Base-by-base conservation (phyloP, 35 echinoderm and acorn worm genomes). In the Nesometra sesokonis region DNA sequence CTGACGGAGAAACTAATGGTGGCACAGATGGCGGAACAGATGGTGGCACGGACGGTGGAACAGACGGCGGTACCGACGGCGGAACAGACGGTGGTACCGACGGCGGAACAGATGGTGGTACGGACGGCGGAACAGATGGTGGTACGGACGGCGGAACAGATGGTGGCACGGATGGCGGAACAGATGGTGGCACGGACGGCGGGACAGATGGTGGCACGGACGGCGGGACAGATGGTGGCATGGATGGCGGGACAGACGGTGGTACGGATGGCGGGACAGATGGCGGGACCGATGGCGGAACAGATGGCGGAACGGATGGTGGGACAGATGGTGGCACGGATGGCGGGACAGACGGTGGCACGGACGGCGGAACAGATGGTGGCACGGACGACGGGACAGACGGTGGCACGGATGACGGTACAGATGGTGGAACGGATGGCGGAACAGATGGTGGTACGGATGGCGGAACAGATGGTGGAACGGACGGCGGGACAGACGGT, bases 271-370 rank as follows among this genome's bases (percentile, higher is more conserved):
- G 30, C 30, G 82, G 78, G 78, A 52, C 27, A 34, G 81, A 9
- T 47, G 29, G 35, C 17, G 40, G 79, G 5, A 35, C 17, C 30
- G 78, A 82, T 82, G 36, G 15, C 11, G 47, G 43, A 5, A 46
- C 35, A 29, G 80, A 82, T 32, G 80, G n/a, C 77, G 87, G 82
- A 4, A 47, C 27, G 0, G 87, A 82, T 83, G 79, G 43, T 46
- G 79, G 40, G 11, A 78, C 27, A 27, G 76, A 32, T 31, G 77
- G n/a, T 47, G 38, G 29, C 4, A 34, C 79, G 82, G 84, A 35
- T 40, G 43, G 52, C 17, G 34, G 33, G 21, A 57, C 77, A 23
- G 89, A 36, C 0, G 89, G 46, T 86, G 83, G 33, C 36, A 67
- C 19, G 0, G 77, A 32, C 32, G 57, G 17, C 57, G 89, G 30